These are phyloP conservation scores for Pseudorhiza aurosa DNA, from an alignment of 30 jellyfish, hydroid and myxozoan genomes.

Conservation along the genomic window DNA sequence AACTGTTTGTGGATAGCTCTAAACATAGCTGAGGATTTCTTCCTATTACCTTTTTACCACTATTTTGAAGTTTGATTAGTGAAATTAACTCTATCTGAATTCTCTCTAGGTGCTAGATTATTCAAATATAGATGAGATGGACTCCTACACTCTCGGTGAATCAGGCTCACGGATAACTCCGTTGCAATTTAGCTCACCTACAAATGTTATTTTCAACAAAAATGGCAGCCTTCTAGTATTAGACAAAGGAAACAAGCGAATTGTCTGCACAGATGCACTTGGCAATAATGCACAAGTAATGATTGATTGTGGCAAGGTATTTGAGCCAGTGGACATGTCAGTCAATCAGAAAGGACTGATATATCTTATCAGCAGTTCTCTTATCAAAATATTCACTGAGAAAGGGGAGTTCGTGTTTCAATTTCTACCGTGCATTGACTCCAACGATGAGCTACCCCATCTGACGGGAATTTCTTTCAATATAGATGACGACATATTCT, in stretches of 20 bases:
- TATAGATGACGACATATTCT: constrained; percentile 32
- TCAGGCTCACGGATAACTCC: constrained; percentile 57
- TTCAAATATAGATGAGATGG: constrained; percentile 45
- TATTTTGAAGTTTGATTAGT: no score
- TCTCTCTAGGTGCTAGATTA: constrained; percentile 34
- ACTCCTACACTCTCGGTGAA: constrained; percentile 46
- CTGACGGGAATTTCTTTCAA: constrained; percentile 41
- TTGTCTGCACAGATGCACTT: constrained; percentile 10
- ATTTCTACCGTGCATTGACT: constrained; percentile 42
- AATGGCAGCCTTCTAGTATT: constrained; percentile 18
- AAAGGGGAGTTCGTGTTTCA: constrained; percentile 32
- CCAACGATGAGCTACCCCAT: constrained; percentile 37
- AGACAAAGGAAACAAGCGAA: constrained; percentile 53
- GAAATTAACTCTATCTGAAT: no score
- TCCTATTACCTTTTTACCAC: no score
- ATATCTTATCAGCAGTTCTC: constrained; percentile 29
- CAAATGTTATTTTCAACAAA: constrained; percentile 6
- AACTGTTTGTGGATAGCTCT: no score
- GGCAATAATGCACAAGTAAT: constrained; percentile 16
- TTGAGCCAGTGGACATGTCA: constrained; percentile 49
- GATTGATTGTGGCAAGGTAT: constrained; percentile 20
- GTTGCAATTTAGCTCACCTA: constrained; percentile 43
- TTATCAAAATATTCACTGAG: constrained; percentile 15
- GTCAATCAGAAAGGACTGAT: constrained; percentile 39
- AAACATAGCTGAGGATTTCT: no score